Conservation (phyloP, 1,140 invertebrate species). For the Tribolium madens region DNA sequence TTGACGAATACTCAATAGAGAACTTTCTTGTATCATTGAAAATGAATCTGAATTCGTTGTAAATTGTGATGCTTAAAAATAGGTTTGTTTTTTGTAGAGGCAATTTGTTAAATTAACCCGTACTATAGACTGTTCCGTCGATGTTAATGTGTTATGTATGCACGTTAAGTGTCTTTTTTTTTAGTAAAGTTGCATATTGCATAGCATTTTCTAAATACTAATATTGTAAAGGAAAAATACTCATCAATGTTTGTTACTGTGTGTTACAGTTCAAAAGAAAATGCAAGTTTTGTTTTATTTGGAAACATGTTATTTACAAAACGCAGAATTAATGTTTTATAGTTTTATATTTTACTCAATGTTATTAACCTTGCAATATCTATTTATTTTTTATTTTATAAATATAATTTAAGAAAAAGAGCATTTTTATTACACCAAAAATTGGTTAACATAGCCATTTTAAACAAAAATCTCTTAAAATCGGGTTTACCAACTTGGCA, state of each 20-base stretch:
- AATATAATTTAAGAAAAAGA: conserved; percentile 36
- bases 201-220: conserved; percentile 41
- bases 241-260: conserved; percentile 32
- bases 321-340: conserved; percentile 43
- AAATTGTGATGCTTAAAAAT: neutral
- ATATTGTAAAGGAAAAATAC: conserved; percentile 27
- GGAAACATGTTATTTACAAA: conserved; percentile 22
- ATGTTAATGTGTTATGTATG: conserved; percentile 52
- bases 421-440: neutral
- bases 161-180: conserved; percentile 47
- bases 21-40: neutral
- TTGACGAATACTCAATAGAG: conserved; percentile 33
- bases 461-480: too few relatives aligned
- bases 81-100: conserved; percentile 13
- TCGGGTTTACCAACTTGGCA: too few relatives aligned
- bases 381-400: conserved; percentile 52
- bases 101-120: conserved; percentile 1
- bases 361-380: conserved; percentile 45
- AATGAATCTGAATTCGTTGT: neutral
- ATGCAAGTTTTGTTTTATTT: conserved; percentile 23
- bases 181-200: conserved; percentile 52
- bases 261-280: conserved; percentile 12
- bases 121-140: conserved; percentile 47
- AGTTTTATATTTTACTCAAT: conserved; percentile 33
- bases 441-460: too few relatives aligned